Conservation (phyloP, 2,797 vertebrate genomes). For the Garrulus glandarius region DNA sequence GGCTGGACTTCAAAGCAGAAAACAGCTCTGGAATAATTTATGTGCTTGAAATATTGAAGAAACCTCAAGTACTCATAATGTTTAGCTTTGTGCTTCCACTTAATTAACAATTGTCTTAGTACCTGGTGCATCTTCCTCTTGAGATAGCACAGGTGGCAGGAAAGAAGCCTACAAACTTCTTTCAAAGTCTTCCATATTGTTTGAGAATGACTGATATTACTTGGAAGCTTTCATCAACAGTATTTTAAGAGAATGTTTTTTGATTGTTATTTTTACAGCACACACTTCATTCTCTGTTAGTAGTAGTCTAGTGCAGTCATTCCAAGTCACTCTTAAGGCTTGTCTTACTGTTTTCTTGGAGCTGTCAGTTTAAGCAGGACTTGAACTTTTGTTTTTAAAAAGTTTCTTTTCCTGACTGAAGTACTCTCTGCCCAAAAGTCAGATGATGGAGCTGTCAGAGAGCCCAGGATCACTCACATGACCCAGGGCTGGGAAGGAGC, state of each 20-base stretch:
- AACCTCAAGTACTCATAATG: not conserved
- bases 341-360: not conserved
- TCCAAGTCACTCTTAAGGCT: not conserved
- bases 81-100: not conserved
- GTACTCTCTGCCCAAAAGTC: not conserved
- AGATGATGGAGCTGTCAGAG: accelerated
- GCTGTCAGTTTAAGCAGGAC: not conserved
- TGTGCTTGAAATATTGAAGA: not conserved
- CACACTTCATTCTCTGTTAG: not conserved
- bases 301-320: not conserved
- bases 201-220: not conserved
- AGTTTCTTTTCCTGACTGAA: not conserved
- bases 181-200: not conserved
- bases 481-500: not conserved
- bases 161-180: not conserved
- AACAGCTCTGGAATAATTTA: not conserved
- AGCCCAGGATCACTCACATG: not conserved
- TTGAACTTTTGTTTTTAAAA: not conserved
- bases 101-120: not conserved
- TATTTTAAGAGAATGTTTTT: not conserved
- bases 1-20: not conserved
- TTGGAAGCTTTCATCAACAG: not conserved
- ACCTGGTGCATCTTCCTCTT: not conserved
- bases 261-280: not conserved
- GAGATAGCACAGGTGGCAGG: not conserved